Evolutionary conservation across 2,797 vertebrate species (phyloP).

Genomic region (Sebastes variabilis): DNA sequence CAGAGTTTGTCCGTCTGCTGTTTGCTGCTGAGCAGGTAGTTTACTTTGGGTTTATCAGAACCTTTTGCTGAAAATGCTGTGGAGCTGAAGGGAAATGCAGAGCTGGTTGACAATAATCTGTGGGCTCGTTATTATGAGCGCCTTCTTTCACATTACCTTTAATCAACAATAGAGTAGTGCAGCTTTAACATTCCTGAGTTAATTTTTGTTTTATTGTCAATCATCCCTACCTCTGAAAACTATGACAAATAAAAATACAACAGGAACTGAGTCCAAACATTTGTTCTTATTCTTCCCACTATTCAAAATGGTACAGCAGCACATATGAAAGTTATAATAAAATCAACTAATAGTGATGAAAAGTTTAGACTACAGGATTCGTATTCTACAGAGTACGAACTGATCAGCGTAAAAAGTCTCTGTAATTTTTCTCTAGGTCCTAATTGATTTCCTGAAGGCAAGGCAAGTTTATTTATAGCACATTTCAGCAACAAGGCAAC

Average conservation of each 20-base stretch:
- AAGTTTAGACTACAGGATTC: neutral
- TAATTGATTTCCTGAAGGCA: constrained; percentile 72
- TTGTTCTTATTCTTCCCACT: neutral
- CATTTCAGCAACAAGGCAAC: neutral
- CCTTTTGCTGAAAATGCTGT: neutral
- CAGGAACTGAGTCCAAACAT: neutral
- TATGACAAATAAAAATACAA: too few relatives aligned
- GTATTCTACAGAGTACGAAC: constrained; percentile 6
- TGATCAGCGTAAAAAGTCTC: constrained; percentile 53
- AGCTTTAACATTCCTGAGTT: neutral
- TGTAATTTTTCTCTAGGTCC: constrained; percentile 60
- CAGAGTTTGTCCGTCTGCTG: too few relatives aligned
- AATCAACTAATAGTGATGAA: fast-evolving
- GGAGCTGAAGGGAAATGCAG: too few relatives aligned
- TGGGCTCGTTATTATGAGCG: too few relatives aligned
- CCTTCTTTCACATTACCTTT: neutral
- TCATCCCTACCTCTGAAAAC: fast-evolving
- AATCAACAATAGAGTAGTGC: neutral
- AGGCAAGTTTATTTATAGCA: too few relatives aligned
- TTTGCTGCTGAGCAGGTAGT: neutral
- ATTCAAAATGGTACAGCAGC: fast-evolving
- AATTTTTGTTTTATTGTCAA: too few relatives aligned
- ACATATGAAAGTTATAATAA: neutral
- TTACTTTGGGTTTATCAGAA: neutral
- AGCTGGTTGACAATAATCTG: too few relatives aligned